These are phyloP conservation scores for Xestia ashworthii DNA, from an alignment of 2,888 invertebrate genomes.

Conservation along the genomic window DNA sequence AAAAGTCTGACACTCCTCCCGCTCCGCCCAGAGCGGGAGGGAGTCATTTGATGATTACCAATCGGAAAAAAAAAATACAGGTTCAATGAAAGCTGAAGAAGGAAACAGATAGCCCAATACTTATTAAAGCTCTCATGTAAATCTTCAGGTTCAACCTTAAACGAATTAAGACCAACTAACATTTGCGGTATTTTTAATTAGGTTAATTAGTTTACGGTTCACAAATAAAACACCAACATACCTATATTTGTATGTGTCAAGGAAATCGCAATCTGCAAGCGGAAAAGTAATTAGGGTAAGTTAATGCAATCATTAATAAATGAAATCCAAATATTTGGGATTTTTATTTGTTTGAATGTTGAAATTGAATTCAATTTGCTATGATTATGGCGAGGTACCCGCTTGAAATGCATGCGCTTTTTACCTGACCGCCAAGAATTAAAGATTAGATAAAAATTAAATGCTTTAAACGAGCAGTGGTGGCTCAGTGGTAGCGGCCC, in stretches of 20 bases:
- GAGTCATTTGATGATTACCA: no score
- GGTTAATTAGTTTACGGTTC: slow-evolving; percentile 43
- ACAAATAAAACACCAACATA: slow-evolving; percentile 22
- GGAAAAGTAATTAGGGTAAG: slow-evolving; percentile 60
- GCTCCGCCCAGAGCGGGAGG: no score
- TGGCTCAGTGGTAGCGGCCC: no score
- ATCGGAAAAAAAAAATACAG: no score
- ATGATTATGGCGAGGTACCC: not conserved
- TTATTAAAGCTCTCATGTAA: no score
- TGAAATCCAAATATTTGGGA: slow-evolving; percentile 46
- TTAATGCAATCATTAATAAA: slow-evolving; percentile 43
- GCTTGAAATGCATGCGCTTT: not conserved
- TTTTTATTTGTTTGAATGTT: slow-evolving; percentile 17
- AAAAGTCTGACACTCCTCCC: no score
- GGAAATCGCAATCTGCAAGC: slow-evolving; percentile 30
- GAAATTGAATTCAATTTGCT: slow-evolving; percentile 12
- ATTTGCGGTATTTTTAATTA: slow-evolving; percentile 13
- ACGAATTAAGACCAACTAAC: not conserved
- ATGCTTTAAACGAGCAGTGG: no score
- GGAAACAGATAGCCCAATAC: not conserved
- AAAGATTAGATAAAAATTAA: not conserved
- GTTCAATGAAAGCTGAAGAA: not conserved
- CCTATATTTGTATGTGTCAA: slow-evolving; percentile 33
- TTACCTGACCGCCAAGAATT: not conserved
- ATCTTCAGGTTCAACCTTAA: not conserved